These are phyloP conservation scores for Eumerus sabulonum DNA, from an alignment of 2,888 invertebrate species.

Conservation along the genomic window DNA sequence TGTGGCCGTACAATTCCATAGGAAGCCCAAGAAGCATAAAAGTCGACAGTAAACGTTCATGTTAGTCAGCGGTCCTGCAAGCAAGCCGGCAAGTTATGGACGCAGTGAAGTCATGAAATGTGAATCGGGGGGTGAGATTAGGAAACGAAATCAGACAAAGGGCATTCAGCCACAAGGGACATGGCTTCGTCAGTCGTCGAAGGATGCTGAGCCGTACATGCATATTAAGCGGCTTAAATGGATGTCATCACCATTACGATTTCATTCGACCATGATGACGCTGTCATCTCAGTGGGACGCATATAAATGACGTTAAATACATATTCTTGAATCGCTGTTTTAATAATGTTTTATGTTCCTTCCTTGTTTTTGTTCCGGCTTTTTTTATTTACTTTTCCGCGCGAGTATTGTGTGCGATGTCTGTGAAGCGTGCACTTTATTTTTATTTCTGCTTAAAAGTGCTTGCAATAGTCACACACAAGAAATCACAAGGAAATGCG, in stretches of 20 bases:
- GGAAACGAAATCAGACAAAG: conserved; percentile 14
- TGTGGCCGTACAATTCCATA: background rate
- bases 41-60: conserved; percentile 46
- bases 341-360: too few relatives aligned
- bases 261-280: conserved; percentile 33
- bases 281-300: conserved; percentile 6
- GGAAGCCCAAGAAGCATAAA: conserved; percentile 11
- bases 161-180: conserved; percentile 16
- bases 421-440: too few relatives aligned
- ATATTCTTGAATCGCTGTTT: too few relatives aligned
- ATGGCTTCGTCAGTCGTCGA: too few relatives aligned
- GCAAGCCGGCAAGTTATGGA: background rate
- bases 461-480: too few relatives aligned
- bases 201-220: background rate
- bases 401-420: too few relatives aligned
- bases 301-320: background rate
- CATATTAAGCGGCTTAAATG: conserved; percentile 20
- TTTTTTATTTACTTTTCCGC: too few relatives aligned
- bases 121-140: background rate
- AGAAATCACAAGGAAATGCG: too few relatives aligned
- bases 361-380: too few relatives aligned
- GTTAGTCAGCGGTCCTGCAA: conserved; percentile 15
- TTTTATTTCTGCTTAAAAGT: too few relatives aligned
- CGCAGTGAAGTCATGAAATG: background rate
- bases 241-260: conserved; percentile 44